phyloP scores from a whole-genome alignment of 2,888 invertebrate species.

The Dioctria rufipes region DNA sequence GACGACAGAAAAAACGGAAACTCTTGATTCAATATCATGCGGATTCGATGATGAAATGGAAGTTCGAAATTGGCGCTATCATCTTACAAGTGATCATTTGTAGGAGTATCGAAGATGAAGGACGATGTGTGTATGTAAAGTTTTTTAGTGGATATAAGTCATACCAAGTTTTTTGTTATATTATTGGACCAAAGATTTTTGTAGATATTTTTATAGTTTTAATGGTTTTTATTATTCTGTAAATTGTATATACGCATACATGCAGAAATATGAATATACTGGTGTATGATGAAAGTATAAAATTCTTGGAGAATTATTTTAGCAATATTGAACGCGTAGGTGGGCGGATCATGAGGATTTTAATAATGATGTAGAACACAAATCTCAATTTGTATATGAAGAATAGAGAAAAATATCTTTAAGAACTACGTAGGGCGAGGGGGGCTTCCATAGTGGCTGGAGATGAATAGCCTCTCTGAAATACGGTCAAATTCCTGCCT shows the following conservation, averaged over 20 bases:
- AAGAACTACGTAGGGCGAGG: too few species aligned
- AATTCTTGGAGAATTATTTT: too few species aligned
- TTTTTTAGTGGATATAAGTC: neutral
- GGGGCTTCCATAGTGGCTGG: too few species aligned
- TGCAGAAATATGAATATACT: neutral
- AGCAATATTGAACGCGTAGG: too few species aligned
- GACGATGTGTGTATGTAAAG: neutral
- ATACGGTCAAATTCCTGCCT: too few species aligned
- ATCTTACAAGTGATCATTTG: constrained; percentile 70
- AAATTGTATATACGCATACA: neutral
- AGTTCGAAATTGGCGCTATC: constrained; percentile 71
- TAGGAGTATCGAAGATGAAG: constrained; percentile 58
- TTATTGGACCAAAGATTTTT: constrained; percentile 26
- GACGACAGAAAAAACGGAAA: constrained; percentile 44
- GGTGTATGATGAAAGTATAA: neutral
- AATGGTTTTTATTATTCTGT: constrained; percentile 9
- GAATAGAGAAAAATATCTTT: too few species aligned
- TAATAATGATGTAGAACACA: too few species aligned
- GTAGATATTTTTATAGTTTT: neutral
- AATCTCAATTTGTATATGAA: too few species aligned
- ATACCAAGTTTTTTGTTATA: neutral
- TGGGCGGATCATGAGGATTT: too few species aligned
- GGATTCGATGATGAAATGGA: constrained; percentile 61
- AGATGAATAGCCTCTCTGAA: too few species aligned
- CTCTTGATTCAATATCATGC: constrained; percentile 55